Conservation (phyloP, 2,113 vertebrate species). For the Aythya baeri region DNA sequence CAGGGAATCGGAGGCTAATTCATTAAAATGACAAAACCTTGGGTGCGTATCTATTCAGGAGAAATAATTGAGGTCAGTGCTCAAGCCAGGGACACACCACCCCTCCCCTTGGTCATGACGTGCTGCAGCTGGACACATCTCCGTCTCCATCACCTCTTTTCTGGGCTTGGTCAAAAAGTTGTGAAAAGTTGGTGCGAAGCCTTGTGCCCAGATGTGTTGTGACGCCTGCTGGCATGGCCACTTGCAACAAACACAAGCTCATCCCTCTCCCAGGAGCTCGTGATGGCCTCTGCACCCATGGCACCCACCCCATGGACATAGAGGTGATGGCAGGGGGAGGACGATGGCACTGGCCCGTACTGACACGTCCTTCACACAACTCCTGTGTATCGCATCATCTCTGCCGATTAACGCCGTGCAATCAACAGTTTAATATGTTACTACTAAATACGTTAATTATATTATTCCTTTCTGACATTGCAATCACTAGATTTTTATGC, state of each 20-base stretch:
- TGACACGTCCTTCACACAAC: not conserved
- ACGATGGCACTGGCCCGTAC: not conserved
- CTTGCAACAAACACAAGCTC: not conserved
- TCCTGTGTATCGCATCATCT: not conserved
- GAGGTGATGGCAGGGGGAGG: fast-evolving
- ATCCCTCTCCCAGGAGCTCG: not conserved
- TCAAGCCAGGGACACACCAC: not conserved
- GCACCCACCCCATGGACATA: not conserved
- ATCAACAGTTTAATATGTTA: constrained; percentile 74
- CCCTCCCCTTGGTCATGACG: not conserved
- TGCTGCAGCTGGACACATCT: fast-evolving
- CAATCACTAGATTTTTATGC: constrained; percentile 76
- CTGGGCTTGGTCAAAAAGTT: not conserved
- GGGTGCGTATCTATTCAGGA: fast-evolving
- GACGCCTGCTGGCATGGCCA: not conserved
- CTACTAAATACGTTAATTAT: constrained; percentile 72
- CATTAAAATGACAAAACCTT: fast-evolving
- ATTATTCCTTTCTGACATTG: constrained; percentile 69
- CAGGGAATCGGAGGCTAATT: not conserved
- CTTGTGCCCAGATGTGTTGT: fast-evolving
- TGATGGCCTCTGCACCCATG: no score
- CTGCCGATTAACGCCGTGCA: constrained; percentile 33
- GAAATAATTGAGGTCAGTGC: not conserved
- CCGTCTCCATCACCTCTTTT: fast-evolving
- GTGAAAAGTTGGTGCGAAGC: not conserved